phyloP scores from a whole-genome alignment of 2,888 invertebrate species.

The Thereva unica region DNA sequence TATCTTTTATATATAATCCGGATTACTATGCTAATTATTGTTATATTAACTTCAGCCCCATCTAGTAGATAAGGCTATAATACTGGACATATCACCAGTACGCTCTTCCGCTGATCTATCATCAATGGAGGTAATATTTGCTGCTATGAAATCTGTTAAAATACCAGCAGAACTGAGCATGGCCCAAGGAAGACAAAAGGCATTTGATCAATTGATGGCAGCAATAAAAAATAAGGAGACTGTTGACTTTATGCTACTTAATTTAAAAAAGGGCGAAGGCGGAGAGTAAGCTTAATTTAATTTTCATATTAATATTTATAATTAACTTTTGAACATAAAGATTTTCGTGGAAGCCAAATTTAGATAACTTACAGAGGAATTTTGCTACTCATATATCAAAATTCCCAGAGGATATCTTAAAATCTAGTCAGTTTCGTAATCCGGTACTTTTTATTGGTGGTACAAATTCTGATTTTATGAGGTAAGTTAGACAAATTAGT shows the following conservation, averaged over 20 bases:
- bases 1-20: not conserved
- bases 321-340: not conserved
- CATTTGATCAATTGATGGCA: slow-evolving; percentile 67
- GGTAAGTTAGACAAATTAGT: not conserved
- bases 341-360: slow-evolving; percentile 78
- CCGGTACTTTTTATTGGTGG: slow-evolving; percentile 86
- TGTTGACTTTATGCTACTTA: slow-evolving; percentile 82
- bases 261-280: slow-evolving; percentile 71
- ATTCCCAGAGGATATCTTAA: slow-evolving; percentile 61
- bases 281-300: slow-evolving; percentile 52
- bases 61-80: slow-evolving; percentile 67
- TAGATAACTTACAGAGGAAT: slow-evolving; percentile 69
- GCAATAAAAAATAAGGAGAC: slow-evolving; percentile 63
- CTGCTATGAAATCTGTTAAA: slow-evolving; percentile 66
- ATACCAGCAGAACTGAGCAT: slow-evolving; percentile 67
- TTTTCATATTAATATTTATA: not conserved
- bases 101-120: slow-evolving; percentile 62
- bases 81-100: slow-evolving; percentile 75
- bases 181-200: slow-evolving; percentile 70
- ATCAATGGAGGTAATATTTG: slow-evolving; percentile 66
- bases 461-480: slow-evolving; percentile 78
- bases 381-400: slow-evolving; percentile 65
- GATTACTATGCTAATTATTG: no score
- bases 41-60: slow-evolving; percentile 54
- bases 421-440: slow-evolving; percentile 58